These are phyloP conservation scores for Sarcoramphus papa DNA, from an alignment of 2,797 vertebrate genomes.

Conservation along the genomic window DNA sequence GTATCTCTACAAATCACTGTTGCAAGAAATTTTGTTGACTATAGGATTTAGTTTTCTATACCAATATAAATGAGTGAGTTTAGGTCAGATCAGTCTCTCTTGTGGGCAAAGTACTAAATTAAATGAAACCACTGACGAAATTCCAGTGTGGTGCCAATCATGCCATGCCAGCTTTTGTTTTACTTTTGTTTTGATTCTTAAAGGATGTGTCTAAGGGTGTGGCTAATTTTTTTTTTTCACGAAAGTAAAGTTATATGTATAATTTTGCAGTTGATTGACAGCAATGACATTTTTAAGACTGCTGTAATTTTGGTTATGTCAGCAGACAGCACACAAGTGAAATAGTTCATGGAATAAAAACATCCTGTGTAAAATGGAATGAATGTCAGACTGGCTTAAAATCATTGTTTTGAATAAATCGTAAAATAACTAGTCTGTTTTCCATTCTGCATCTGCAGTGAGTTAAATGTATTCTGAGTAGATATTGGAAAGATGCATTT, in stretches of 20 bases:
- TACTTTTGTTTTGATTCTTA: neutral
- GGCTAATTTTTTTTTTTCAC: neutral
- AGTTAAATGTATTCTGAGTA: neutral
- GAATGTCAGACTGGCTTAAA: neutral
- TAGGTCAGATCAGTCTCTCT: neutral
- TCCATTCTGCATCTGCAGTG: neutral
- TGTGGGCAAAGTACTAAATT: neutral
- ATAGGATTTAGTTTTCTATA: neutral
- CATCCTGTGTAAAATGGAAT: neutral
- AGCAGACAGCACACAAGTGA: neutral
- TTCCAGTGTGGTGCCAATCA: neutral
- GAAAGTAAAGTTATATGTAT: neutral
- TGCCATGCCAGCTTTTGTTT: neutral
- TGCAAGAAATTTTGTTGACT: neutral
- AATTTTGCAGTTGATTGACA: neutral
- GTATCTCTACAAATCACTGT: neutral
- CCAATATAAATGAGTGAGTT: neutral
- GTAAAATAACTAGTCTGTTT: neutral
- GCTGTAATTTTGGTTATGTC: slow-evolving; percentile 23
- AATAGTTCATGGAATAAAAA: slow-evolving; percentile 14
- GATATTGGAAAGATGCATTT: neutral
- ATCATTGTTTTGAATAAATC: neutral
- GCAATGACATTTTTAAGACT: neutral
- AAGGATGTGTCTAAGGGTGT: neutral
- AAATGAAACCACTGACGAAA: neutral